Conservation (phyloP, 2,888 invertebrate genomes). For the Morpho deidamia region DNA sequence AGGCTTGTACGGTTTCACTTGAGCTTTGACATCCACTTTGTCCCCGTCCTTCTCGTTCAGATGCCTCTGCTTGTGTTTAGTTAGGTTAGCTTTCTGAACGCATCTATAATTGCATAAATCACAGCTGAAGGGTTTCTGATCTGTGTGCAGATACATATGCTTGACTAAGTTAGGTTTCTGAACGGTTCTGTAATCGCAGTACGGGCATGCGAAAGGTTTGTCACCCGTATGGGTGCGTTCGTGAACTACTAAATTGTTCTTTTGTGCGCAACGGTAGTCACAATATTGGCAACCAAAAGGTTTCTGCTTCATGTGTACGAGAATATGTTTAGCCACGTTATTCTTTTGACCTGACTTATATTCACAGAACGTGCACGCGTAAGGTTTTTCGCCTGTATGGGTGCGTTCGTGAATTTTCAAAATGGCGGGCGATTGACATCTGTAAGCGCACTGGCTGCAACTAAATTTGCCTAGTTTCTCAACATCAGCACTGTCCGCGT, state of each 20-base stretch:
- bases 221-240: constrained; percentile 72
- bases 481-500: constrained; percentile 27
- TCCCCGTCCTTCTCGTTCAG: constrained; percentile 57
- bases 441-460: constrained; percentile 62
- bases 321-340: constrained; percentile 70
- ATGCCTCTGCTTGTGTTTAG: constrained; percentile 70
- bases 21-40: constrained; percentile 44
- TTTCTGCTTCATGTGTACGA: constrained; percentile 74
- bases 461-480: constrained; percentile 62
- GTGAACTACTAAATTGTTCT: constrained; percentile 71
- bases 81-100: constrained; percentile 70
- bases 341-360: constrained; percentile 74
- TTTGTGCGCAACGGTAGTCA: constrained; percentile 71
- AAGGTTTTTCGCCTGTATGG: constrained; percentile 69
- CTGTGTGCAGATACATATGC: constrained; percentile 73
- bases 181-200: constrained; percentile 69
- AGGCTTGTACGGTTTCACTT: constrained; percentile 58
- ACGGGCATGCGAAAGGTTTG: constrained; percentile 70
- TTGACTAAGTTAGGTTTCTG: constrained; percentile 74
- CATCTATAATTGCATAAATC: constrained; percentile 68
- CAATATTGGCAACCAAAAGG: constrained; percentile 70
- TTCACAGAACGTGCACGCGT: constrained; percentile 66
- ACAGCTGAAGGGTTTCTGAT: constrained; percentile 70
- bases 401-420: constrained; percentile 71
- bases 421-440: constrained; percentile 72